Conservation (phyloP, 2,797 vertebrate species). For the Amblyraja radiata region DNA sequence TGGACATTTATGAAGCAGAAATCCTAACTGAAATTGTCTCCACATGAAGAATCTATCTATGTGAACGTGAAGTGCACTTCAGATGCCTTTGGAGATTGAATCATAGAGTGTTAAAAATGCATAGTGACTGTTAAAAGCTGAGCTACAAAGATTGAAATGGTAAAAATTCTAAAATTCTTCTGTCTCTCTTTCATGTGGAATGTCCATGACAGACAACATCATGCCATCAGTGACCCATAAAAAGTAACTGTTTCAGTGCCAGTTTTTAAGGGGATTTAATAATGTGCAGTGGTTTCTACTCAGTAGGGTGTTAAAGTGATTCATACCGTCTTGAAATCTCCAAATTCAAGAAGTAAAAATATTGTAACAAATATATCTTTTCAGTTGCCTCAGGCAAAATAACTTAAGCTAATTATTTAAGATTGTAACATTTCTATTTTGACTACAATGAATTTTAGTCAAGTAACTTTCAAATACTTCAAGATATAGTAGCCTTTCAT, state of each 20-base stretch:
- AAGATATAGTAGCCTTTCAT: background rate
- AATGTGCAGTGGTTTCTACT: background rate
- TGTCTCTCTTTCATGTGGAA: conserved; percentile 25
- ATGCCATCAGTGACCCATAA: conserved; percentile 3
- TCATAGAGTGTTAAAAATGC: conserved; percentile 34
- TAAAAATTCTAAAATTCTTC: conserved; percentile 26
- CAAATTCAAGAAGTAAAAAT: background rate
- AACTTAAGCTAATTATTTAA: conserved; percentile 1
- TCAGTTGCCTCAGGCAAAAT: background rate
- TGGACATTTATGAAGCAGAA: conserved; percentile 50
- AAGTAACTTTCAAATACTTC: background rate
- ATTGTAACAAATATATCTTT: conserved; percentile 17
- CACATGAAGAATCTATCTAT: conserved; percentile 45
- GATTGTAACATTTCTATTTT: background rate
- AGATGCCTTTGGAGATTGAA: conserved; percentile 47
- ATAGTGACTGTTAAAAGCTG: conserved; percentile 28
- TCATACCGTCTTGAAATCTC: background rate
- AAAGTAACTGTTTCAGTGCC: background rate
- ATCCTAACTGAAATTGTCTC: conserved; percentile 44
- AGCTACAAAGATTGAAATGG: conserved; percentile 15
- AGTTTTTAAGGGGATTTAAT: background rate
- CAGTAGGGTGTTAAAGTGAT: background rate
- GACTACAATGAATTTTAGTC: background rate
- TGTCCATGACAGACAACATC: background rate
- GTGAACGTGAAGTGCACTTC: conserved; percentile 47